Percentiles rank a stretch among this genome's conserved stretches.
These are phyloP conservation scores for Platorchestia sp. DNA, from an alignment of 1,140 invertebrate genomes.

Conservation along the genomic window DNA sequence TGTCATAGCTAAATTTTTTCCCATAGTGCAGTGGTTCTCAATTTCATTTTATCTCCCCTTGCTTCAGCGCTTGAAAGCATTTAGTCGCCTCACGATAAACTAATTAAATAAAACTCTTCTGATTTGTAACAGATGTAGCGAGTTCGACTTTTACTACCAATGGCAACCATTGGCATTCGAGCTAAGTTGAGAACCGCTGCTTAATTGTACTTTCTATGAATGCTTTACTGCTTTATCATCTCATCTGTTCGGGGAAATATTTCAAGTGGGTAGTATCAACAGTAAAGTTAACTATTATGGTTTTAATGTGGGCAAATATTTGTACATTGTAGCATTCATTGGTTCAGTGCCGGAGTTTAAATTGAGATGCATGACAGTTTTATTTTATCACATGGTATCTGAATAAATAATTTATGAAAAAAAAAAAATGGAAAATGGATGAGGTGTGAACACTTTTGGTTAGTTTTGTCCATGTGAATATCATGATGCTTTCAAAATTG, in stretches of 20 bases:
- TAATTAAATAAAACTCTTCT: too few species aligned
- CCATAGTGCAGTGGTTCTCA: not conserved
- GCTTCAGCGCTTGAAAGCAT: not conserved
- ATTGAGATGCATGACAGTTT: not conserved
- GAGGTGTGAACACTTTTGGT: not conserved
- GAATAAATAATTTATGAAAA: not conserved
- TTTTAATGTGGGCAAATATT: not conserved
- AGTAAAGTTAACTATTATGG: not conserved
- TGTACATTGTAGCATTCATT: not conserved
- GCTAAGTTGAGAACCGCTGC: not conserved
- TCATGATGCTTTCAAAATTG: not conserved
- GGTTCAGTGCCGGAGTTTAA: not conserved
- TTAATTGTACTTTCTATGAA: not conserved
- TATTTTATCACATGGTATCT: not conserved
- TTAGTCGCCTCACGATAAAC: too few species aligned
- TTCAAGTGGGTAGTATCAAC: not conserved
- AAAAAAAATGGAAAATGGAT: not conserved
- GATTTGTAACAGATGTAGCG: too few species aligned
- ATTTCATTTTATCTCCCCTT: not conserved
- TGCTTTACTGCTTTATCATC: not conserved
- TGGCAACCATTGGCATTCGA: not conserved
- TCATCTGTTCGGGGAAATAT: not conserved
- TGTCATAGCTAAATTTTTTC: not conserved
- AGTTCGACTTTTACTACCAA: not conserved
- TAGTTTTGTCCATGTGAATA: not conserved